Evolutionary conservation across 2,888 invertebrate species (phyloP), one percentile per base, ranked within the genome.

Genomic region (Copidosoma aretas): DNA sequence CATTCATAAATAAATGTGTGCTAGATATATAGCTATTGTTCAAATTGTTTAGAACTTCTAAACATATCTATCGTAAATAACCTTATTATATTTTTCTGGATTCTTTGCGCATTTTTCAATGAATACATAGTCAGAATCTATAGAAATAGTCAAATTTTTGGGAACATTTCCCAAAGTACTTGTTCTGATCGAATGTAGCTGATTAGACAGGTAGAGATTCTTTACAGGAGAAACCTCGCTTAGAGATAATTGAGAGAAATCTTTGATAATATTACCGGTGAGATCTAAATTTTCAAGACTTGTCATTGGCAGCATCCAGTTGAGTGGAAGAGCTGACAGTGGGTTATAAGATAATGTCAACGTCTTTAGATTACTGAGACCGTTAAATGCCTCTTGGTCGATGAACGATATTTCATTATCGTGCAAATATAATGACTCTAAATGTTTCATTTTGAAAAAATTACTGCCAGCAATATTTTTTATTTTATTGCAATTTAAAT

Each of bases 401-500:
- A 69, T 65, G 10, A 46, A 39, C 0, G 24, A 10, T 25, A 71
- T 65, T 59, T 56, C 54, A 39, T 71, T 71, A 15, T 65, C 51
- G 15, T 62, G 58, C 21, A 69, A 65, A 39, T 49, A 57, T 10
- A 69, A 61, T 17, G 22, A 19, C 43, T 61, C 22, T 51, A 69
- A 65, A 25, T 58, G 8, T 14, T 25, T 19, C 46, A 64, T 53
- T 52, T 61, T 58, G 10, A 19, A 10, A 46, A 69, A 69, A 10
- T 5, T 52, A 15, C 53, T 24, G 10, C 39, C 46, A 15, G 19
- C 14, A n/a, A 69, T 32, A 52, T 10, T 58, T 53, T 32, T 61
- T 39, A 69, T 39, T 19, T 53, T 62, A 58, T 69, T 69, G 22
- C 69, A 61, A 59, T 53, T 62, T 4, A 69, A 46, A 4, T 5